Conservation (phyloP, 2,888 invertebrate species). For the Galeopsomyia nigrocyanea region DNA sequence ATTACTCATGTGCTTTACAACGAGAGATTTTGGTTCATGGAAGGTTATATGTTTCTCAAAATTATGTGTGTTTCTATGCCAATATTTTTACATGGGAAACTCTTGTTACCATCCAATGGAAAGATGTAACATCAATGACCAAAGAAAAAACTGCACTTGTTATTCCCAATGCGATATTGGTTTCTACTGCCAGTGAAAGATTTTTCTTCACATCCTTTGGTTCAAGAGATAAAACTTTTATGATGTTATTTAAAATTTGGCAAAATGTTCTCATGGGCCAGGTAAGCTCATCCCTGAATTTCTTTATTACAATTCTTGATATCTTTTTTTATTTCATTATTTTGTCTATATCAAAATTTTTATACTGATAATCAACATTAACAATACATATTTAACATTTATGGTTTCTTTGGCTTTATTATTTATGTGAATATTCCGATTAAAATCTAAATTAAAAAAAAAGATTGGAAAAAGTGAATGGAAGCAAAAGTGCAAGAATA, state of each 20-base stretch:
- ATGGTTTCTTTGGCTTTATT: slow-evolving; percentile 46
- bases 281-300: slow-evolving; percentile 56
- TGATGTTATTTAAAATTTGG: slow-evolving; percentile 96
- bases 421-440: slow-evolving; percentile 47
- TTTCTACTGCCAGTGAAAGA: slow-evolving; percentile 85
- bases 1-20: slow-evolving; percentile 97
- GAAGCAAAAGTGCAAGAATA: slow-evolving; percentile 46
- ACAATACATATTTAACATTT: slow-evolving; percentile 44
- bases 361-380: slow-evolving; percentile 30
- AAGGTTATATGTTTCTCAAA: slow-evolving; percentile 93
- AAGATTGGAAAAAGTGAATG: slow-evolving; percentile 46
- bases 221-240: slow-evolving; percentile 92
- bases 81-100: slow-evolving; percentile 99
- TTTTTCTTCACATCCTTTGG: slow-evolving; percentile 96
- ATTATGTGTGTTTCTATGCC: slow-evolving; percentile 96
- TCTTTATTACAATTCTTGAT: background rate
- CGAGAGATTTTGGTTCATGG: slow-evolving; percentile 97
- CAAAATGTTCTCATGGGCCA: slow-evolving; percentile 95
- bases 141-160: slow-evolving; percentile 95
- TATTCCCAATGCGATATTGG: slow-evolving; percentile 96
- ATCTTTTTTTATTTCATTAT: slow-evolving; percentile 38
- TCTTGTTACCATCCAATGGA: slow-evolving; percentile 85
- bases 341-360: slow-evolving; percentile 19
- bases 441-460: slow-evolving; percentile 45
- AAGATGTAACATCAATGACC: slow-evolving; percentile 92